These are phyloP conservation scores for Campoplex capitator DNA, from an alignment of 2,888 invertebrate species.

Conservation along the genomic window DNA sequence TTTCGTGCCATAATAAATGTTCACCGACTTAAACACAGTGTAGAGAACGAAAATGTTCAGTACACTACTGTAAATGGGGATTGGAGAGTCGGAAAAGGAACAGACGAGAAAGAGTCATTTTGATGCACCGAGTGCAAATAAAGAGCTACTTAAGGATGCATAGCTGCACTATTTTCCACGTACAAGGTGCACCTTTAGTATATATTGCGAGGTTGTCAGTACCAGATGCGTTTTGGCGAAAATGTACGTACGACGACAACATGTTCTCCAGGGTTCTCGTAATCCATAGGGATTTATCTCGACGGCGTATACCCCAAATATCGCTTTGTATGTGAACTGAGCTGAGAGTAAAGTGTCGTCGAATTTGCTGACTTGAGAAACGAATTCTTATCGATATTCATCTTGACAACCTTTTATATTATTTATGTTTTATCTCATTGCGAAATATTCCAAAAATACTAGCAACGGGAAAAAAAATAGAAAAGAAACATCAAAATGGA, in stretches of 20 bases:
- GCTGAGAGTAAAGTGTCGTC: neutral
- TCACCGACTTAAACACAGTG: slow-evolving; percentile 18
- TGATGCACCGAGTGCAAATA: slow-evolving; percentile 60
- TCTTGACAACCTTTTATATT: neutral
- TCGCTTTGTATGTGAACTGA: neutral
- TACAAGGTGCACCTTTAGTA: slow-evolving; percentile 19
- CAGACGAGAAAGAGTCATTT: slow-evolving; percentile 35
- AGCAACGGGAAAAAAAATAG: neutral
- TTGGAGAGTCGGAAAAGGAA: neutral
- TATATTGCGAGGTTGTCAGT: slow-evolving; percentile 24
- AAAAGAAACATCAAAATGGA: neutral
- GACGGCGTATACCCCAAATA: slow-evolving; percentile 3
- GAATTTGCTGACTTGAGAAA: neutral
- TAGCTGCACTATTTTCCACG: slow-evolving; percentile 34
- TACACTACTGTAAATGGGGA: neutral
- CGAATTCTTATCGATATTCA: neutral
- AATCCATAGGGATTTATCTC: slow-evolving; percentile 27
- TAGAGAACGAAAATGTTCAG: slow-evolving; percentile 12
- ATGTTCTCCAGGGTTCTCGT: slow-evolving; percentile 3
- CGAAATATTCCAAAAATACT: neutral
- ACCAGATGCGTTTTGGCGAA: slow-evolving; percentile 22
- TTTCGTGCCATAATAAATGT: slow-evolving; percentile 39
- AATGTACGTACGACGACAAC: slow-evolving; percentile 14
- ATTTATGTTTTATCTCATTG: neutral
- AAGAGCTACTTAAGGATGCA: slow-evolving; percentile 42